Evolutionary conservation across 2,888 invertebrate species (phyloP).

Genomic region (Trachelus tabidus): DNA sequence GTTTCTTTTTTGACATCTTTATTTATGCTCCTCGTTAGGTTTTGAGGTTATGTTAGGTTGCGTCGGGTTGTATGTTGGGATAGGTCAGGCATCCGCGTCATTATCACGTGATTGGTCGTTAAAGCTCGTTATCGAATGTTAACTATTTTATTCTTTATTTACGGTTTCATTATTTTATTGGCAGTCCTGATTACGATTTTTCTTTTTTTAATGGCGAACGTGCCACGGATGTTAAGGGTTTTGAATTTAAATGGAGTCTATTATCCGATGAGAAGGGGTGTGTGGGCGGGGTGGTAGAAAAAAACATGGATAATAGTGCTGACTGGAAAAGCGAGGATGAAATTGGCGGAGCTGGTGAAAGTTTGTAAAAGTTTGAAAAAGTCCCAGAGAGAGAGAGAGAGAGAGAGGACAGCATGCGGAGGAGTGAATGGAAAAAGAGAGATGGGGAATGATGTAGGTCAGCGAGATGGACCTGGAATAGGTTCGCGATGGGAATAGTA

Average conservation of each 20-base stretch:
- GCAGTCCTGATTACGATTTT: not conserved
- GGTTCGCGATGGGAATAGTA: conserved; percentile 1
- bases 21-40: not conserved
- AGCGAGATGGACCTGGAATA: not conserved
- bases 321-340: not conserved
- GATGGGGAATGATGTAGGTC: not conserved
- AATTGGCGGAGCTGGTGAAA: not conserved
- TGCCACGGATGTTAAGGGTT: too few relatives aligned
- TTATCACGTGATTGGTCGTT: not conserved
- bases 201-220: not conserved
- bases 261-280: not conserved
- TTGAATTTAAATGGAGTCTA: too few relatives aligned
- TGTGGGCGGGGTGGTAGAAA: not conserved
- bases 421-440: not conserved
- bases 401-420: not conserved
- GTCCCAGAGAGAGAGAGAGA: not conserved
- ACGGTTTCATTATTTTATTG: not conserved
- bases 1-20: not conserved
- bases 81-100: not conserved
- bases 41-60: not conserved
- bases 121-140: not conserved
- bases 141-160: not conserved
- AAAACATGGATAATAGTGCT: not conserved
- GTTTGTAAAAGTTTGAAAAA: not conserved
- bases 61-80: not conserved